phyloP scores from a whole-genome alignment of 2,797 vertebrate species.

The Rhinella marina region DNA sequence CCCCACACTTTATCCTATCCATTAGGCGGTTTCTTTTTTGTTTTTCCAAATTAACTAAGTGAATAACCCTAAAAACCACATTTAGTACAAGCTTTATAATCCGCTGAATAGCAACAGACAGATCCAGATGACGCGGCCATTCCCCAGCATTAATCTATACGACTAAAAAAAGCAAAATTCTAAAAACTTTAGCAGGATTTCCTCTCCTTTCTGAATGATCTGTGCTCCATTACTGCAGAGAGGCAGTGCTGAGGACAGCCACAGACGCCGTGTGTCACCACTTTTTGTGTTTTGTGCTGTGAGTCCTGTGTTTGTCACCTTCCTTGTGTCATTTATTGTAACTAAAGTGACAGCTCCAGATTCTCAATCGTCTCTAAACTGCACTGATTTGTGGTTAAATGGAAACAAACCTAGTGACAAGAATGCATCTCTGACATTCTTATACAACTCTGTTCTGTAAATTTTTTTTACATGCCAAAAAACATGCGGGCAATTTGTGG shows the following conservation, averaged over 20 bases:
- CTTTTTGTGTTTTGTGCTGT: constrained; percentile 96
- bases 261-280: constrained; percentile 72
- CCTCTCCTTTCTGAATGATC: constrained; percentile 57
- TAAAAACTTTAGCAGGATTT: constrained; percentile 73
- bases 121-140: background rate
- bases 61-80: constrained; percentile 63
- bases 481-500: constrained; percentile 99
- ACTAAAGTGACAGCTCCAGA: constrained; percentile 31
- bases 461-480: constrained; percentile 99
- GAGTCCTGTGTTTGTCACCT: constrained; percentile 96
- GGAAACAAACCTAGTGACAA: constrained; percentile 81
- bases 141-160: constrained; percentile 66
- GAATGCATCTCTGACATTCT: constrained; percentile 95
- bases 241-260: constrained; percentile 8
- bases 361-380: constrained; percentile 35
- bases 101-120: constrained; percentile 25
- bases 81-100: constrained; percentile 11
- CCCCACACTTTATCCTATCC: constrained; percentile 76
- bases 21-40: constrained; percentile 79
- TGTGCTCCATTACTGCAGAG: background rate
- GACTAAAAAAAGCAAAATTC: constrained; percentile 73
- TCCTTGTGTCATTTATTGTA: constrained; percentile 85
- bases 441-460: constrained; percentile 99
- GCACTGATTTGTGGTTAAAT: constrained; percentile 34
- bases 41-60: constrained; percentile 64